phyloP scores from a whole-genome alignment of 2,797 vertebrate species.

The Enoplosus armatus region DNA sequence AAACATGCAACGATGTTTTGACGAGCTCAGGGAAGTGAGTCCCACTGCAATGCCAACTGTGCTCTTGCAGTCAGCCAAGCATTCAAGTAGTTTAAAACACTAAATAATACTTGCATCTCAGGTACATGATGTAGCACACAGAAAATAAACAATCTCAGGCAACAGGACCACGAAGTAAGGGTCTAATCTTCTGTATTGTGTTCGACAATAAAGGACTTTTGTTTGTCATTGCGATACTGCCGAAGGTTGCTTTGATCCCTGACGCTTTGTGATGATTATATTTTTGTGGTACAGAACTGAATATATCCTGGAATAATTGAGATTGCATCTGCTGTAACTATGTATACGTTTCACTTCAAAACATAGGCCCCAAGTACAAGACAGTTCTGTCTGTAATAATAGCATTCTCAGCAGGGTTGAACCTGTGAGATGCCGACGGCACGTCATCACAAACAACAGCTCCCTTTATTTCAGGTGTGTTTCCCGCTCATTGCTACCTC shows the following conservation, averaged over 20 bases:
- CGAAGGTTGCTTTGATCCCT: neutral
- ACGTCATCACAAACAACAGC: constrained; percentile 13
- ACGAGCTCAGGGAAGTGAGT: constrained; percentile 10
- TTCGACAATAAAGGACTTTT: constrained; percentile 2
- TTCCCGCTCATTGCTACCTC: constrained; percentile 22
- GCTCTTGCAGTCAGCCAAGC: neutral
- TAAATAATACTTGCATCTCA: neutral
- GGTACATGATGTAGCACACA: neutral
- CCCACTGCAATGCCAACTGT: neutral
- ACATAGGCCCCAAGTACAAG: constrained; percentile 3
- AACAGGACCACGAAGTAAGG: neutral
- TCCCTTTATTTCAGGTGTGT: constrained; percentile 25
- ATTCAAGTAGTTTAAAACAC: neutral
- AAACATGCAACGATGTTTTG: neutral
- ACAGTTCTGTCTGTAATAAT: constrained; percentile 27
- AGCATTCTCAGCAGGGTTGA: constrained; percentile 19
- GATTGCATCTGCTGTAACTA: neutral
- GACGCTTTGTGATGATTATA: neutral
- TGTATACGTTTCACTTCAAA: constrained; percentile 6
- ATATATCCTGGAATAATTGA: constrained; percentile 24
- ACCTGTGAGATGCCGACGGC: neutral
- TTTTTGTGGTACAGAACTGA: neutral
- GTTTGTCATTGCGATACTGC: neutral
- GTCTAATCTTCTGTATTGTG: constrained; percentile 2
- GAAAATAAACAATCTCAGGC: neutral